Evolutionary conservation across 2,797 vertebrate genomes (phyloP), one percentile per base, ranked within the genome.

Genomic region (Clarias pachynema): DNA sequence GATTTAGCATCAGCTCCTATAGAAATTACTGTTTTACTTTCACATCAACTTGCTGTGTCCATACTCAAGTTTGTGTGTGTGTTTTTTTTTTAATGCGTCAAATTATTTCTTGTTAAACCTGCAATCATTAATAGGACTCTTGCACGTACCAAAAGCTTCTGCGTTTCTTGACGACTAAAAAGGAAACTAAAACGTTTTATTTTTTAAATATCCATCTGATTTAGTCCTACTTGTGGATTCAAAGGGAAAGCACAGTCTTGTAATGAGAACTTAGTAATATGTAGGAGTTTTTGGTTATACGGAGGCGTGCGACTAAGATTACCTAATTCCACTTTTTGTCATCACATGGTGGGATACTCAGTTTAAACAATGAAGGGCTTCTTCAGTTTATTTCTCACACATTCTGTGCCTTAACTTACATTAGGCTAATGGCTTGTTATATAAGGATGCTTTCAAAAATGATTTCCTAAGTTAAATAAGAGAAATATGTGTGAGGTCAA

Each of bases 81-180:
- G 37, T 78, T 74, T 60, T 53, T 53, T 34, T 14, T 40, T 77
- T 22, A 49, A 53, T 53, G 49, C 12, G 70, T 83, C 77, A 82
- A 79, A 78, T 49, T 85, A 84, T 80, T 68, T 70, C 88, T 81
- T 81, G 75, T 65, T 72, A 91, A 88, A 80, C 86, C 78, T 74
- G 88, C 87, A 89, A 81, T 84, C 84, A 37, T 87, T 69, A 40
- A 5, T 83, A 88, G 89, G 83, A 75, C 82, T 65, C 60, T 10
- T 57, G 40, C 79, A 84, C n/a, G 57, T 89, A 65, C 84, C 87
- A 85, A 86, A 82, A 82, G 82, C 84, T 78, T 83, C 75, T 79
- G 82, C 37, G 10, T 16, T 89, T 75, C 82, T 75, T 88, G 82
- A 75, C 74, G 88, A 85, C 70, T 70, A 44, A 82, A 82, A 65